phyloP scores from a whole-genome alignment of 2,888 invertebrate species.

The Incurvaria masculella region DNA sequence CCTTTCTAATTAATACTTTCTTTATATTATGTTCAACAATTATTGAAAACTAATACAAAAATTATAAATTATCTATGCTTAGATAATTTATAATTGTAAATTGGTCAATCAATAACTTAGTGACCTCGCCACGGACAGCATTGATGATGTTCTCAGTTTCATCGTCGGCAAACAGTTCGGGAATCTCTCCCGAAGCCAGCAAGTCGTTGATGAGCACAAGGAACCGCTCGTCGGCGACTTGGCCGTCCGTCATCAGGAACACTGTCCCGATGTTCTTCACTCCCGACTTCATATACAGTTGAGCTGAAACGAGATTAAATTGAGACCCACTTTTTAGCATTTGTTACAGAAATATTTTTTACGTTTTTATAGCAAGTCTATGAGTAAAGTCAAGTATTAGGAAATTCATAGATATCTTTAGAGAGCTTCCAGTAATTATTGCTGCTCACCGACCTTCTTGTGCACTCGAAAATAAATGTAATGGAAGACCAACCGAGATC shows the following conservation, averaged over 20 bases:
- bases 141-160: slow-evolving; percentile 84
- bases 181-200: slow-evolving; percentile 91
- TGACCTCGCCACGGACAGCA: slow-evolving; percentile 69
- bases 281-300: slow-evolving; percentile 83
- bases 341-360: too few species aligned
- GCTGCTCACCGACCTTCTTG: too few species aligned
- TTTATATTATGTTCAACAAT: too few species aligned
- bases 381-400: too few species aligned
- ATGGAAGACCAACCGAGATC: slow-evolving; percentile 46
- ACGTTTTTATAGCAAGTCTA: too few species aligned
- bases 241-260: slow-evolving; percentile 92
- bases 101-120: neutral
- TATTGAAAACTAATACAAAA: too few species aligned
- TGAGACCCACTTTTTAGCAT: too few species aligned
- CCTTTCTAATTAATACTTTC: neutral
- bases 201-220: slow-evolving; percentile 91
- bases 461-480: neutral
- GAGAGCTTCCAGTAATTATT: too few species aligned
- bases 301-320: slow-evolving; percentile 50
- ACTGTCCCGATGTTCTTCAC: slow-evolving; percentile 80
- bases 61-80: neutral
- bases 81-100: too few species aligned
- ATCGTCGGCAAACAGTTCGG: slow-evolving; percentile 87
- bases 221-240: slow-evolving; percentile 87
- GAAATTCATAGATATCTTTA: too few species aligned